Conservation (phyloP, 2,113 vertebrate genomes). For the Antechinus stuartii region DNA sequence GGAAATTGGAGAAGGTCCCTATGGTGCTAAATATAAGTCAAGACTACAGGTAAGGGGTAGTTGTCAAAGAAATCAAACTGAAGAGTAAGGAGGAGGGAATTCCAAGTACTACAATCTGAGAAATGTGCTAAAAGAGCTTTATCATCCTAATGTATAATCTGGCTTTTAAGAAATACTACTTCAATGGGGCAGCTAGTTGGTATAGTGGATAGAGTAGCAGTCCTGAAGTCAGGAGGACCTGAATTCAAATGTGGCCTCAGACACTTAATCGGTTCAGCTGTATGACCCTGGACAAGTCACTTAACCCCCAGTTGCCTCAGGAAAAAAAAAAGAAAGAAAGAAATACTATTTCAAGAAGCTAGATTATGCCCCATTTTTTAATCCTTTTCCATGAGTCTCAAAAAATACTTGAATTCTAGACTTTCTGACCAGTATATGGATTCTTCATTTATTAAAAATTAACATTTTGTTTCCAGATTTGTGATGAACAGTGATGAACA, state of each 20-base stretch:
- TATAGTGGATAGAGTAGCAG: too few species aligned
- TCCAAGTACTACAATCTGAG: slow-evolving; percentile 96
- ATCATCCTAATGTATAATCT: slow-evolving; percentile 93
- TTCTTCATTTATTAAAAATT: slow-evolving; percentile 90
- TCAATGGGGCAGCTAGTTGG: too few species aligned
- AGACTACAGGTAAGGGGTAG: slow-evolving; percentile 94
- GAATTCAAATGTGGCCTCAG: too few species aligned
- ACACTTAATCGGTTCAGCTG: too few species aligned
- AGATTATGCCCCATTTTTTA: slow-evolving; percentile 98
- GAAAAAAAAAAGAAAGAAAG: slow-evolving; percentile 75
- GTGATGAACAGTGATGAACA: slow-evolving; percentile 44
- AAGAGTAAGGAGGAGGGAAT: slow-evolving; percentile 98
- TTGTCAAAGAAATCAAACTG: slow-evolving; percentile 98
- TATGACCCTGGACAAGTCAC: too few species aligned
- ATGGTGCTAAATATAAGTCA: slow-evolving; percentile 99
- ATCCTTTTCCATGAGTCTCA: slow-evolving; percentile 98
- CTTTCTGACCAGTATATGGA: slow-evolving; percentile 95
- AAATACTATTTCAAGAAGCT: slow-evolving; percentile 98
- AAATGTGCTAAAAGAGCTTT: slow-evolving; percentile 96
- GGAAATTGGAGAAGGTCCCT: slow-evolving; percentile 88
- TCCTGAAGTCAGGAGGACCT: too few species aligned
- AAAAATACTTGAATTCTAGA: slow-evolving; percentile 97
- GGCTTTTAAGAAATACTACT: slow-evolving; percentile 17
- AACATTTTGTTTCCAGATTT: slow-evolving; percentile 68
- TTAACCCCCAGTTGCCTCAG: too few species aligned